Evolutionary conservation across 2,888 invertebrate genomes (phyloP), one percentile per base, ranked within the genome.

Genomic region (Lycophotia porphyrea): DNA sequence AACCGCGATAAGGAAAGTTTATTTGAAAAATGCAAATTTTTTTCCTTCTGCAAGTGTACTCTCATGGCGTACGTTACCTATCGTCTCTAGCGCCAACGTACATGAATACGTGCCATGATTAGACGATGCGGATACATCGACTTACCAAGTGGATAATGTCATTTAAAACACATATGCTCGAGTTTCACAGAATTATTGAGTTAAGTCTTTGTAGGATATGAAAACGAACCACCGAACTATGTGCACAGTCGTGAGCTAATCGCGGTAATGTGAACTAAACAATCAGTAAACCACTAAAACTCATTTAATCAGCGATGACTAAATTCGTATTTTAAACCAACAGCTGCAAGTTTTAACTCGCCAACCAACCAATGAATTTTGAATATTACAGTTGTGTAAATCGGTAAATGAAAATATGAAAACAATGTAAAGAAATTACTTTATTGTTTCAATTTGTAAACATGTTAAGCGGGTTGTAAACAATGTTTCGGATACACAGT

Each of bases 241-340:
- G 42, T 49, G 58, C 60, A n/a, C 21, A 61, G 36, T 71, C 27
- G 18, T 49, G 27, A 67, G 34, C 47, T 78, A 74, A 68, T 70
- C 58, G 49, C 21, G 21, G 78, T 74, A 69, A 36, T 66, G 71
- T 69, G 39, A 39, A 74, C 49, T 66, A 39, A 72, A 49, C 72
- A 82, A 58, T 71, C 42, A 77, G 34, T 15, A 75, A 75, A 68
- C 55, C 58, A 69, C 65, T 69, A 47, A 78, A 78, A 44, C 60
- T 49, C n/a, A 44, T 77, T 72, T 72, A 60, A 76, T 71, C 47
- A 64, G 11, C 13, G 42, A 70, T 73, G 21, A 63, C 69, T 67
- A 67, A 82, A 82, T 64, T 63, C 21, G 36, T 67, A 67, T 78
- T 78, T 78, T 24, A 74, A 64, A 68, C 18, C 64, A 71, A 83